A percentile compares a stretch with the other conserved stretches of the same genome.
These are phyloP conservation scores for Apotomis betuletana DNA, from an alignment of 2,888 invertebrate genomes.

Conservation along the genomic window DNA sequence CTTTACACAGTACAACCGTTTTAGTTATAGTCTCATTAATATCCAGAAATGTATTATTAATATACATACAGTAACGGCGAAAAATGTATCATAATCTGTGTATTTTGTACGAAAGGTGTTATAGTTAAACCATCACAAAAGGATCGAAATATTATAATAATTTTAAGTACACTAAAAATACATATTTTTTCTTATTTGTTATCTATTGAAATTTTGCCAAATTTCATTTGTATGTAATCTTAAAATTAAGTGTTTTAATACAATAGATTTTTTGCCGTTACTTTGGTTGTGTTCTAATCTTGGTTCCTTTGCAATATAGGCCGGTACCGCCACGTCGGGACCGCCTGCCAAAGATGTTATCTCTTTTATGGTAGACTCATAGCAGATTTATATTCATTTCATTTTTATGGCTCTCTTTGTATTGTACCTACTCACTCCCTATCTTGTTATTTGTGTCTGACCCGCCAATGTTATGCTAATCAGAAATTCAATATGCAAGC, in stretches of 20 bases:
- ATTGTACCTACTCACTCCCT: constrained; percentile 23
- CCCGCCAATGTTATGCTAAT: constrained; percentile 24
- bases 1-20: neutral
- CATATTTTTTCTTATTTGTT: neutral
- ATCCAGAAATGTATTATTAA: constrained; percentile 10
- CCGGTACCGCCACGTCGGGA: constrained; percentile 24
- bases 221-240: too few species aligned
- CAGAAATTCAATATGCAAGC: constrained; percentile 19
- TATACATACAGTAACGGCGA: neutral
- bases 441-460: constrained; percentile 30
- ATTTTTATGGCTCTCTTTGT: constrained; percentile 18
- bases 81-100: too few species aligned
- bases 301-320: constrained; percentile 30
- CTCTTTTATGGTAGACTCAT: constrained; percentile 36
- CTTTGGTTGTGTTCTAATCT: constrained; percentile 16
- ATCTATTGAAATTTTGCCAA: too few species aligned
- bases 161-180: too few species aligned
- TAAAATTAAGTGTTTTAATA: too few species aligned
- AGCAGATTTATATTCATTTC: constrained; percentile 24
- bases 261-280: too few species aligned
- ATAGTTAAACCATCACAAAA: too few species aligned
- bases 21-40: neutral
- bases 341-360: constrained; percentile 40
- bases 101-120: too few species aligned
- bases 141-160: too few species aligned